Evolutionary conservation across 2,797 vertebrate species (phyloP).

Genomic region (Karalla daura): DNA sequence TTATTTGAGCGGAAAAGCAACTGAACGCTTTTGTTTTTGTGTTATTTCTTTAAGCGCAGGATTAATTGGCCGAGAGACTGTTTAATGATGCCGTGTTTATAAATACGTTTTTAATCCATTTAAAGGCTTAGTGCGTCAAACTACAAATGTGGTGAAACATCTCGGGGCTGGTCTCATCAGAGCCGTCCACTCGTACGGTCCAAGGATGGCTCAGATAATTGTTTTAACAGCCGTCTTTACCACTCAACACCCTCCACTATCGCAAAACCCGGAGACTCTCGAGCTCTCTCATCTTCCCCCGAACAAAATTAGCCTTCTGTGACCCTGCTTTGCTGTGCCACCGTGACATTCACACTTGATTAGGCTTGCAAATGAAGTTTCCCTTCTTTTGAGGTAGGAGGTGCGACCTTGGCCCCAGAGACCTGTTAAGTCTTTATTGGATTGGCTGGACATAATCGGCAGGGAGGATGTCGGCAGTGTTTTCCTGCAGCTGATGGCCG

Average conservation of each 20-base stretch:
- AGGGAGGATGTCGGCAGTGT: conserved; percentile 41
- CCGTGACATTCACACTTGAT: conserved; percentile 72
- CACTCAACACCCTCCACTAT: conserved; percentile 35
- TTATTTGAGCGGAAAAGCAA: background rate
- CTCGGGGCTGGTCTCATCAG: conserved; percentile 47
- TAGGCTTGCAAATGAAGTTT: conserved; percentile 77
- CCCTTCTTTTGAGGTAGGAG: conserved; percentile 63
- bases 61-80: background rate
- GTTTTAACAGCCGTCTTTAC: conserved; percentile 69
- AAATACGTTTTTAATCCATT: conserved; percentile 32
- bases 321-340: conserved; percentile 35
- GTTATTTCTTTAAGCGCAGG: conserved; percentile 8
- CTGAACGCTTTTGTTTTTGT: background rate
- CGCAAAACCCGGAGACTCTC: conserved; percentile 46
- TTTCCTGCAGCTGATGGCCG: conserved; percentile 37
- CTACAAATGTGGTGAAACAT: conserved; percentile 44
- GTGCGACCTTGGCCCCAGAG: conserved; percentile 67
- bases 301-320: conserved; percentile 46
- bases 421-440: conserved; percentile 70
- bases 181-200: conserved; percentile 40
- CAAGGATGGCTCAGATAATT: conserved; percentile 67
- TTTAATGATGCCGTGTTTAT: conserved; percentile 18
- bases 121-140: conserved; percentile 26
- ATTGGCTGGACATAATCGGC: conserved; percentile 61
- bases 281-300: conserved; percentile 46